Evolutionary conservation across 2,113 vertebrate genomes (phyloP).

Genomic region (Polypterus senegalus): DNA sequence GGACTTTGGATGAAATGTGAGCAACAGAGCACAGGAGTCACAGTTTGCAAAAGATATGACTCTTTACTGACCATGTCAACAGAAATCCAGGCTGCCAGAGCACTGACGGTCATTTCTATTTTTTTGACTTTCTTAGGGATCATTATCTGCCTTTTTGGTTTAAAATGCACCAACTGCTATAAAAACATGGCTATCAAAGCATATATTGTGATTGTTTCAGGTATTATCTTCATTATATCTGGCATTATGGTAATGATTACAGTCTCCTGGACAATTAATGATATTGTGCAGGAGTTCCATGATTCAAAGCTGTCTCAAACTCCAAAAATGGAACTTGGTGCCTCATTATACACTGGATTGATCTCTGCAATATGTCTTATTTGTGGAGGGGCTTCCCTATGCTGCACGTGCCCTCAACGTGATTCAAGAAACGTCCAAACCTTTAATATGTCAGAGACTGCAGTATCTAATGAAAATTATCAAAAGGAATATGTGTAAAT

Average conservation of each 20-base stretch:
- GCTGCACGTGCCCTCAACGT: slow-evolving; percentile 70
- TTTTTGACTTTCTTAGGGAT: slow-evolving; percentile 81
- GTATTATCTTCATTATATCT: slow-evolving; percentile 70
- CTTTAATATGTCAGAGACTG: no score
- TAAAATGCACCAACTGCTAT: slow-evolving; percentile 90
- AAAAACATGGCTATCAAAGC: slow-evolving; percentile 60
- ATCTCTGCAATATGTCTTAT: slow-evolving; percentile 75
- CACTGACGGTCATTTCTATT: slow-evolving; percentile 76
- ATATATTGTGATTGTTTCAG: slow-evolving; percentile 71
- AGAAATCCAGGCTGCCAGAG: slow-evolving; percentile 77
- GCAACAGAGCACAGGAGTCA: slow-evolving; percentile 88
- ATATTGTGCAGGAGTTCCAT: slow-evolving; percentile 87
- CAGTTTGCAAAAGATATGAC: slow-evolving; percentile 86
- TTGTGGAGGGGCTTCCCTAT: slow-evolving; percentile 75
- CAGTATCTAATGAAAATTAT: no score
- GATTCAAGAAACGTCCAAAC: no score
- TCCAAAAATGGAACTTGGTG: slow-evolving; percentile 84
- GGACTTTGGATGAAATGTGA: slow-evolving; percentile 94
- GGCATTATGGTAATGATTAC: slow-evolving; percentile 80
- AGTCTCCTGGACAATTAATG: slow-evolving; percentile 91
- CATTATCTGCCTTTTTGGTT: slow-evolving; percentile 78
- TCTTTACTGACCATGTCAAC: slow-evolving; percentile 59
- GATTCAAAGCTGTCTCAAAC: slow-evolving; percentile 64
- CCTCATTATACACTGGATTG: slow-evolving; percentile 92
- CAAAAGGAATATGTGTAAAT: no score